Percentiles rank a stretch among this genome's conserved stretches.
These are phyloP conservation scores for Sebastes oblongus DNA, from an alignment of 2,797 vertebrate genomes.

Conservation along the genomic window DNA sequence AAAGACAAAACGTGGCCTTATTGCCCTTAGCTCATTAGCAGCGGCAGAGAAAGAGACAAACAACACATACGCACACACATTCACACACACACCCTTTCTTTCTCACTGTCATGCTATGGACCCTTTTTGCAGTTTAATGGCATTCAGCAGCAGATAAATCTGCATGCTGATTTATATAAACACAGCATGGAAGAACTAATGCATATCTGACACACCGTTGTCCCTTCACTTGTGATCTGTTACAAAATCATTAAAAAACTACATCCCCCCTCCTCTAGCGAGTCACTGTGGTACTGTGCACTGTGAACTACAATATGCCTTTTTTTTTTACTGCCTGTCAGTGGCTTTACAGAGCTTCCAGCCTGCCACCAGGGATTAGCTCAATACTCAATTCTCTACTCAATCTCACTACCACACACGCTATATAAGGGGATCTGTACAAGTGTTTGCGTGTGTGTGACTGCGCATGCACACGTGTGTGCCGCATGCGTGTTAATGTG, in stretches of 20 bases:
- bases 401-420: constrained; percentile 61
- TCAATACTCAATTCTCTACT: constrained; percentile 71
- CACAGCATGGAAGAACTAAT: background rate
- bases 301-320: constrained; percentile 53
- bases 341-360: constrained; percentile 62
- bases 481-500: constrained; percentile 39
- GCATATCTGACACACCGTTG: background rate
- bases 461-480: background rate
- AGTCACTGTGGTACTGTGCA: constrained; percentile 31
- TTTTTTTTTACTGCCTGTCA: constrained; percentile 50
- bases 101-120: constrained; percentile 9
- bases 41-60: constrained; percentile 25
- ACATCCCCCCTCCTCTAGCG: constrained; percentile 4
- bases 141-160: constrained; percentile 2
- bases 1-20: constrained; percentile 56
- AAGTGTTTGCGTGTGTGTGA: background rate
- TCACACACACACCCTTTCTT: background rate
- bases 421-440: constrained; percentile 46
- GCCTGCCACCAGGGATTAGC: constrained; percentile 66
- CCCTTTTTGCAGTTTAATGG: constrained; percentile 18
- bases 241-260: constrained; percentile 34
- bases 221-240: constrained; percentile 13
- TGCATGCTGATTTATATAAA: background rate
- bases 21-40: constrained; percentile 69
- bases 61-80: constrained; percentile 38